Evolutionary conservation across 1,140 invertebrate genomes (phyloP).

Genomic region (Dolichoris vasculosae): DNA sequence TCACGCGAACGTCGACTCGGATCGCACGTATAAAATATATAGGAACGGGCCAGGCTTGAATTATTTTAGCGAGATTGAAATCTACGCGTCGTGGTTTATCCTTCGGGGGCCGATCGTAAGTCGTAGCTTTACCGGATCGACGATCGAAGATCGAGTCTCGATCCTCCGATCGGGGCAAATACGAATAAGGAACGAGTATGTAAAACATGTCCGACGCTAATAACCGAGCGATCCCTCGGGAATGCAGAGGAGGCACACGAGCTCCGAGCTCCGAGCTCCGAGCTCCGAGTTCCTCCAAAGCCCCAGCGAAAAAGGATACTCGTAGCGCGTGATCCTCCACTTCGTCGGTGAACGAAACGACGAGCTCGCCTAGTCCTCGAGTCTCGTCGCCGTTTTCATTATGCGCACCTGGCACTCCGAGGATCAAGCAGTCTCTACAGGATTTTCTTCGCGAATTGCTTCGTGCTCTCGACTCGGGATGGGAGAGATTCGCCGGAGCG

Average conservation of each 20-base stretch:
- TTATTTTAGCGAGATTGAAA: neutral
- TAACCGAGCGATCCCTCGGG: neutral
- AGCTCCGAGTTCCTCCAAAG: too few species aligned
- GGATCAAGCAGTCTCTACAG: slow-evolving; percentile 1
- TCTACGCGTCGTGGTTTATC: neutral
- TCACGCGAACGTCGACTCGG: too few species aligned
- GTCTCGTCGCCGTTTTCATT: neutral
- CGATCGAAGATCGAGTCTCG: neutral
- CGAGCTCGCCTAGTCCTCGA: too few species aligned
- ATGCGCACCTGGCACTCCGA: neutral
- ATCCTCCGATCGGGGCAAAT: neutral
- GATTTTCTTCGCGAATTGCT: slow-evolving; percentile 18
- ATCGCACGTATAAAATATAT: neutral
- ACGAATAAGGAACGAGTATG: neutral
- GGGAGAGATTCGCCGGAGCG: neutral
- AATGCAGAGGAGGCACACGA: neutral
- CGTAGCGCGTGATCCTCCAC: neutral
- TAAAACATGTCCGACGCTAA: neutral
- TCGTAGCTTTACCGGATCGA: neutral
- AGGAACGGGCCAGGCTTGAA: neutral
- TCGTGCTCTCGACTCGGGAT: neutral
- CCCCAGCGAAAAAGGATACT: neutral
- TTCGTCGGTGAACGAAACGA: neutral
- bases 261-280: too few species aligned
- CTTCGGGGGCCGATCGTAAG: neutral